phyloP scores from a whole-genome alignment of 2,888 invertebrate genomes.

The Reticulitermes lucifugus region DNA sequence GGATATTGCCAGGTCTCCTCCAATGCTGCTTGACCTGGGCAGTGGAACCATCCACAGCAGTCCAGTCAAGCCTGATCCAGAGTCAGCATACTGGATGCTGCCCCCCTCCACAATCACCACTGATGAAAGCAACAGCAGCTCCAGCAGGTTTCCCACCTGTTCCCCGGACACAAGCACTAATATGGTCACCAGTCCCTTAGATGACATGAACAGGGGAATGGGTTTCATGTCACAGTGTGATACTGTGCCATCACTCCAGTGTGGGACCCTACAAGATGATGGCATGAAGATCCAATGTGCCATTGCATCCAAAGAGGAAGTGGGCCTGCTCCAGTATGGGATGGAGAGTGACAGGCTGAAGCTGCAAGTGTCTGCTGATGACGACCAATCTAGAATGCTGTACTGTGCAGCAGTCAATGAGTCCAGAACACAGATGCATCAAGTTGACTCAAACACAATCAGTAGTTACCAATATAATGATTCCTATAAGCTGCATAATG shows the following conservation, averaged over 20 bases:
- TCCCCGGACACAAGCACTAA: constrained; percentile 40
- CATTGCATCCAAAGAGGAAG: not conserved
- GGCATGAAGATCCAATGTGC: too few relatives aligned
- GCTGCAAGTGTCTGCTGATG: not conserved
- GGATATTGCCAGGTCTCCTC: constrained; percentile 70
- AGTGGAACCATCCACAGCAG: constrained; percentile 73
- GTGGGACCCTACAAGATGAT: too few relatives aligned
- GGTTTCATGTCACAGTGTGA: not conserved
- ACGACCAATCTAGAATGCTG: not conserved
- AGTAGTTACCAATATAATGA: constrained; percentile 16
- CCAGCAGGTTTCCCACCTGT: constrained; percentile 47
- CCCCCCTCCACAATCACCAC: constrained; percentile 23
- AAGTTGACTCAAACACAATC: constrained; percentile 3
- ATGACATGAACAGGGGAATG: not conserved
- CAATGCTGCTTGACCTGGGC: constrained; percentile 78
- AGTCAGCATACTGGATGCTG: constrained; percentile 45
- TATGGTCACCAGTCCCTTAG: not conserved
- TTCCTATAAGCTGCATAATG: not conserved
- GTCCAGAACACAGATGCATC: too few relatives aligned
- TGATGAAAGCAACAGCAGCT: constrained; percentile 51
- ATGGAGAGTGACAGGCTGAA: constrained; percentile 17
- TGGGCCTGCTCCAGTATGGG: not conserved
- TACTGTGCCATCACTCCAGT: not conserved
- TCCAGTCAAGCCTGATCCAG: constrained; percentile 45
- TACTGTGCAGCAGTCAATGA: not conserved